A percentile compares a stretch with the other conserved stretches of the same genome.
Conservation (phyloP, 2,113 vertebrate species). For the Trematocara unimaculatum region DNA sequence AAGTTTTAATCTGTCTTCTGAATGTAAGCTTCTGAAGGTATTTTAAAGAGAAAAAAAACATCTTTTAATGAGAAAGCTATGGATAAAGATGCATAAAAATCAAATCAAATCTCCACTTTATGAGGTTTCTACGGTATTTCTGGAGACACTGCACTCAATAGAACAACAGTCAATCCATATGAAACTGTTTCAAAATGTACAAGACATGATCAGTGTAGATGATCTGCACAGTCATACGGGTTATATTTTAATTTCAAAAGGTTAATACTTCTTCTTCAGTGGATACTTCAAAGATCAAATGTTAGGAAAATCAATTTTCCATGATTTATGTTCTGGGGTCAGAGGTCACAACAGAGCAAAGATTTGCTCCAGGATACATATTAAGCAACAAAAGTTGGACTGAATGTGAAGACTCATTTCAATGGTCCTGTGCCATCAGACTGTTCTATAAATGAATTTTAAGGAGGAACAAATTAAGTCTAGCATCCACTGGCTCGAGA, state of each 20-base stretch:
- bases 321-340: background rate
- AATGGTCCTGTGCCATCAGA: background rate
- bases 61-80: background rate
- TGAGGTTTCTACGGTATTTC: background rate
- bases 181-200: background rate
- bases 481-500: background rate
- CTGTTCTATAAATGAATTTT: background rate
- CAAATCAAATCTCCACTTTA: background rate
- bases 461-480: background rate
- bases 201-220: background rate
- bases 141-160: background rate
- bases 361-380: background rate
- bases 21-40: background rate
- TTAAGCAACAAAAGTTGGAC: background rate
- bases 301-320: background rate
- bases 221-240: rapidly evolving
- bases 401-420: background rate
- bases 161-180: background rate
- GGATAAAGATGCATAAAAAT: background rate
- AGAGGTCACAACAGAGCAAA: background rate
- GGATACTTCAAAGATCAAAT: background rate
- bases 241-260: background rate
- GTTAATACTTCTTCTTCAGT: background rate
- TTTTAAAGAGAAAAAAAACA: background rate
- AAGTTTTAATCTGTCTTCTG: background rate